phyloP scores from a whole-genome alignment of 2,113 vertebrate genomes.

The Eublepharis macularius region DNA sequence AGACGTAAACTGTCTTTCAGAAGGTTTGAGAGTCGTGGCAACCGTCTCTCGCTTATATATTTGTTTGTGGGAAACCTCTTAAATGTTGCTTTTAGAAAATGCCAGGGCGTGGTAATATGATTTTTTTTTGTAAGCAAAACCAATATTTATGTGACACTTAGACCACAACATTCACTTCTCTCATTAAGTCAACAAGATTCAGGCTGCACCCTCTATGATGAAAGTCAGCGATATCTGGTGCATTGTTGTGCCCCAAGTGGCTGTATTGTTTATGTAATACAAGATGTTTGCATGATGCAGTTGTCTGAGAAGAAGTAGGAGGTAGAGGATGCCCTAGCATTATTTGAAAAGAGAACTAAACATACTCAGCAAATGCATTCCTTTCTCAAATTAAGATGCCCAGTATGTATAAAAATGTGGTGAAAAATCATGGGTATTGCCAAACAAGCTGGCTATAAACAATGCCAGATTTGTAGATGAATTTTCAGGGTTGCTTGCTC shows the following conservation, averaged over 20 bases:
- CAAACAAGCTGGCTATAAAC: conserved; percentile 1
- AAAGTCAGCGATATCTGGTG: conserved; percentile 48
- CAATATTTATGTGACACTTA: conserved; percentile 64
- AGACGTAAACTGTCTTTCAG: conserved; percentile 4
- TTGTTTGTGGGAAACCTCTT: conserved; percentile 58
- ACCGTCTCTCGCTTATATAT: conserved; percentile 55
- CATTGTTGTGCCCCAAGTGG: conserved; percentile 50
- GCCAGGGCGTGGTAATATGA: conserved; percentile 47
- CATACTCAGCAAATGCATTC: conserved; percentile 50
- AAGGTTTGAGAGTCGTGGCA: conserved; percentile 7
- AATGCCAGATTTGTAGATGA: background rate
- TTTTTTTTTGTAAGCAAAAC: conserved; percentile 54
- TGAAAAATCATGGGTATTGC: conserved; percentile 45
- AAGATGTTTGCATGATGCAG: conserved; percentile 54
- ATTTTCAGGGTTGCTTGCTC: background rate
- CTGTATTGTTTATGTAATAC: conserved; percentile 47
- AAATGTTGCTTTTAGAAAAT: conserved; percentile 61
- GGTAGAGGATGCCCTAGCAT: conserved; percentile 61
- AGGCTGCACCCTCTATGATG: conserved; percentile 43
- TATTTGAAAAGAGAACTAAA: conserved; percentile 64
- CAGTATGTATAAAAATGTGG: conserved; percentile 61
- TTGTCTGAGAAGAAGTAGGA: conserved; percentile 65
- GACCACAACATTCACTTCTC: conserved; percentile 53
- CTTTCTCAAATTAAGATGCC: conserved; percentile 62
- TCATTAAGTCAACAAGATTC: conserved; percentile 60